phyloP scores from a whole-genome alignment of 1,140 invertebrate species.

The Drosophila hydei region DNA sequence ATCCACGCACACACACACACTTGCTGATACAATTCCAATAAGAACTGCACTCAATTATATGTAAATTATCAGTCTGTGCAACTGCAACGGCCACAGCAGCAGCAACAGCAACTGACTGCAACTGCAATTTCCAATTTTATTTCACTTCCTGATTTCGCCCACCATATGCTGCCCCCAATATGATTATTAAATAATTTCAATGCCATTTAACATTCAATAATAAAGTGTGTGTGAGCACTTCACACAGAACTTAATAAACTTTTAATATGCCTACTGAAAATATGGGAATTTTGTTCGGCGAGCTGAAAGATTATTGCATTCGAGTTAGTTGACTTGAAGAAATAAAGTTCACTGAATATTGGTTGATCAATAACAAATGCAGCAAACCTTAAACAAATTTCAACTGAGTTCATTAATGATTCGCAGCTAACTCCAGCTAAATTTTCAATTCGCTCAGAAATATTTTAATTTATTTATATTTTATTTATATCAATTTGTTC shows the following conservation, averaged over 20 bases:
- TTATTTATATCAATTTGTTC: too few relatives aligned
- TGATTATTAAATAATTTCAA: slow-evolving; percentile 49
- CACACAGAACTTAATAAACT: not conserved
- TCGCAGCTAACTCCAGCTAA: too few relatives aligned
- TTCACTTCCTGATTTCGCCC: slow-evolving; percentile 25
- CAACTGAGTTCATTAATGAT: too few relatives aligned
- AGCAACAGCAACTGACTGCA: slow-evolving; percentile 19
- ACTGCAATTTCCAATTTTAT: slow-evolving; percentile 47
- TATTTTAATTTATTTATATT: too few relatives aligned
- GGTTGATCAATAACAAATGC: too few relatives aligned
- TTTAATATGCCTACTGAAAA: too few relatives aligned
- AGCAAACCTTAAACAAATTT: too few relatives aligned
- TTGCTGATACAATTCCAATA: slow-evolving; percentile 1
- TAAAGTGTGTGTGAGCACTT: not conserved
- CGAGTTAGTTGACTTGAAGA: too few relatives aligned
- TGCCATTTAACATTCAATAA: slow-evolving; percentile 40
- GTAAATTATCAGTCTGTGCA: slow-evolving; percentile 55
- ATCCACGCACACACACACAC: slow-evolving; percentile 7
- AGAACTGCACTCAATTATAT: slow-evolving; percentile 52
- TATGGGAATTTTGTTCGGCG: too few relatives aligned
- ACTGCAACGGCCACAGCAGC: slow-evolving; percentile 2
- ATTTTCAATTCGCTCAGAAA: too few relatives aligned
- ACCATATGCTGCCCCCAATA: slow-evolving; percentile 37
- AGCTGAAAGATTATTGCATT: too few relatives aligned
- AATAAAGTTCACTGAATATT: too few relatives aligned